Conservation (phyloP, 2,888 invertebrate genomes). For the Podabrus alpinus region DNA sequence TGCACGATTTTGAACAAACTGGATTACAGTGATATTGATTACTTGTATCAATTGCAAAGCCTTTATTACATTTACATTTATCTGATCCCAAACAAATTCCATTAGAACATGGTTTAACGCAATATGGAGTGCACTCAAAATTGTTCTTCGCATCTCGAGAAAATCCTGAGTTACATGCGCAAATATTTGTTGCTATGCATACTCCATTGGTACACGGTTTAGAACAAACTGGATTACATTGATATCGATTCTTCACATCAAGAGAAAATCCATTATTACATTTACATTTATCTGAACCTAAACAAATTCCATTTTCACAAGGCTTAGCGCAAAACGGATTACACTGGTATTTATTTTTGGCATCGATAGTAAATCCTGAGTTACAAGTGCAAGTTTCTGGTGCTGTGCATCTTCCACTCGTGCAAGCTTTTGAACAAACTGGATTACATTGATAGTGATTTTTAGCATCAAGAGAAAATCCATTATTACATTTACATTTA, state of each 20-base stretch:
- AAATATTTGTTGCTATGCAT: not conserved
- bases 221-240: not conserved
- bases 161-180: not conserved
- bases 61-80: constrained; percentile 48
- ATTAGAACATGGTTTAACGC: constrained; percentile 37
- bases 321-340: too few species aligned
- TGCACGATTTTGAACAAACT: constrained; percentile 35
- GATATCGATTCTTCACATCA: not conserved
- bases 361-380: too few species aligned
- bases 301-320: too few species aligned
- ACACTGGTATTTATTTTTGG: too few species aligned
- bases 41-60: not conserved
- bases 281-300: too few species aligned
- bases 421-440: too few species aligned
- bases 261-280: too few species aligned
- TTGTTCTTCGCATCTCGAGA: constrained; percentile 46
- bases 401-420: too few species aligned
- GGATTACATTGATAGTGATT: too few species aligned
- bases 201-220: not conserved
- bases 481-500: too few species aligned
- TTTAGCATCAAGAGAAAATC: too few species aligned
- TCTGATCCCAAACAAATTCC: constrained; percentile 48
- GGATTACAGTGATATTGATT: not conserved
- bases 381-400: too few species aligned
- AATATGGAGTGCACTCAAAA: not conserved